A percentile compares a stretch with the other conserved stretches of the same genome.
Conservation (phyloP, 92 coral and sea anemone genomes). For the Epizoanthus rinbou region DNA sequence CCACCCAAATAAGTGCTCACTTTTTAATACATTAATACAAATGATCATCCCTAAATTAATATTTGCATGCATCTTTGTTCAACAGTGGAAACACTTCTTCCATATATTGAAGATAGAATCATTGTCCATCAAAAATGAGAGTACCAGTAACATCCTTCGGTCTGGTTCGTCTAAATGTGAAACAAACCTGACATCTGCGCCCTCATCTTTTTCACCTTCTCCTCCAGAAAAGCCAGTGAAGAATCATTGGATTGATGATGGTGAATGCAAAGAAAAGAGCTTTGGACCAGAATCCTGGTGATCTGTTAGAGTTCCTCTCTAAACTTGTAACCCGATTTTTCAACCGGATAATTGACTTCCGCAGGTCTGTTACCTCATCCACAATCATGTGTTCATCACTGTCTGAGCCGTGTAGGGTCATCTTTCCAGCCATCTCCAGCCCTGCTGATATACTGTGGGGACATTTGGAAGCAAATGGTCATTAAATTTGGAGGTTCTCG, state of each 20-base stretch:
- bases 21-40: too few species aligned
- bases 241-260: slow-evolving; percentile 75
- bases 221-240: slow-evolving; percentile 87
- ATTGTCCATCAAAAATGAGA: too few species aligned
- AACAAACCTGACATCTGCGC: too few species aligned
- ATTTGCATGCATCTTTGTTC: too few species aligned
- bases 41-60: too few species aligned
- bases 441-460: slow-evolving; percentile 66
- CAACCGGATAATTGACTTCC: slow-evolving; percentile 66
- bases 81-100: too few species aligned
- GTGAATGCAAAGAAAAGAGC: slow-evolving; percentile 79
- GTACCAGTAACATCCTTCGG: too few species aligned
- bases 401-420: slow-evolving; percentile 56
- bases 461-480: neutral
- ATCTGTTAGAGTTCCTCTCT: slow-evolving; percentile 72
- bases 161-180: too few species aligned
- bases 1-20: too few species aligned
- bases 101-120: too few species aligned
- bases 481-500: too few species aligned
- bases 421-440: slow-evolving; percentile 70
- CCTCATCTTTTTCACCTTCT: slow-evolving; percentile 54
- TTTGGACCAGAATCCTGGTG: slow-evolving; percentile 87
- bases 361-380: slow-evolving; percentile 67
- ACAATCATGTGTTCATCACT: slow-evolving; percentile 60
- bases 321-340: slow-evolving; percentile 68